These are phyloP conservation scores for Hermaeophaga mercurialis DNA, from an alignment of 2,888 invertebrate genomes.

Conservation along the genomic window DNA sequence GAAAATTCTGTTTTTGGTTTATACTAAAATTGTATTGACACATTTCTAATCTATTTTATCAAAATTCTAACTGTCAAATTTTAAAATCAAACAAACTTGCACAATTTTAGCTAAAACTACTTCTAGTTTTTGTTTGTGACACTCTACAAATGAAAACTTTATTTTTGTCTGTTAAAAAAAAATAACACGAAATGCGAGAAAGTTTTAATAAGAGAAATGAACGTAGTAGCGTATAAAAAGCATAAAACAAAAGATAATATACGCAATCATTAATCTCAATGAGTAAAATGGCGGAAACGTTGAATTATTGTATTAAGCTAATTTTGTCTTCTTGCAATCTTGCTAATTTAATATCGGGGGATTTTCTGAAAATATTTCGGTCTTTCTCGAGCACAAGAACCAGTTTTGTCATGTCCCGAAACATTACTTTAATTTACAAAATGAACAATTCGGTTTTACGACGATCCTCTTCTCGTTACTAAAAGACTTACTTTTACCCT, in stretches of 20 bases:
- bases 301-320: constrained; percentile 23
- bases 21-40: too few species aligned
- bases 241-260: constrained; percentile 26
- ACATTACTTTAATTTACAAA: constrained; percentile 16
- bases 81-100: too few species aligned
- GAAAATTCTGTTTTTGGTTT: too few species aligned
- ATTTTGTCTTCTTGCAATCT: constrained; percentile 15
- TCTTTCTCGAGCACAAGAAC: neutral
- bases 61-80: too few species aligned
- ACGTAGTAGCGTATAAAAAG: constrained; percentile 15
- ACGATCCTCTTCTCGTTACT: neutral
- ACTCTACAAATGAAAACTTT: too few species aligned
- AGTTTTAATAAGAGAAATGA: constrained; percentile 22
- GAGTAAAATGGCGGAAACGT: constrained; percentile 22
- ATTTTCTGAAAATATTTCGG: constrained; percentile 14
- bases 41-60: too few species aligned
- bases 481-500: constrained; percentile 12
- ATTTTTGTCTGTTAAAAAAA: too few species aligned
- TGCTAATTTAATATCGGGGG: constrained; percentile 10
- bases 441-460: constrained; percentile 18
- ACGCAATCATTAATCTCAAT: constrained; percentile 30
- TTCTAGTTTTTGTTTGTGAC: too few species aligned
- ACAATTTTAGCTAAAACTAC: too few species aligned
- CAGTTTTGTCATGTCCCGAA: constrained; percentile 13
- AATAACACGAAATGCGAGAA: too few species aligned